Percentiles rank a stretch among this genome's conserved stretches.
Evolutionary conservation across 2,113 vertebrate species (phyloP).

Genomic region (Taurulus bubalis): DNA sequence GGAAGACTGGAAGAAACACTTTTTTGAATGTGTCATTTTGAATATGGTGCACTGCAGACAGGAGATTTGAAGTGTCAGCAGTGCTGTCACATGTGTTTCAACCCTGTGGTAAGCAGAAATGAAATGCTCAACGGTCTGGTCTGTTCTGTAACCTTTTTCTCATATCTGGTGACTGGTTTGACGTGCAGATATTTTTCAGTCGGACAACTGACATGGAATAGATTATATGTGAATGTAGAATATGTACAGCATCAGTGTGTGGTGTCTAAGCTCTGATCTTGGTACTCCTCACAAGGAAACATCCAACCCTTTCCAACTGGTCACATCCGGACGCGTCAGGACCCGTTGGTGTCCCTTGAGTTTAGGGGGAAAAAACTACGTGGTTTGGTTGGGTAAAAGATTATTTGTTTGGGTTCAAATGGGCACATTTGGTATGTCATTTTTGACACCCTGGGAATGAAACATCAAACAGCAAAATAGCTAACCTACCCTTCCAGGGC

Average conservation of each 20-base stretch:
- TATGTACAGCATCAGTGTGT: background rate
- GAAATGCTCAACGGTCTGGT: background rate
- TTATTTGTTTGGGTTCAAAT: background rate
- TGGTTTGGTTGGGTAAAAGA: no score
- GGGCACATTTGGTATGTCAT: background rate
- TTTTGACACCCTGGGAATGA: background rate
- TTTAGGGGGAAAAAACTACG: background rate
- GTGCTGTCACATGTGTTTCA: background rate
- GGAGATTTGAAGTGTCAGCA: conserved; percentile 11
- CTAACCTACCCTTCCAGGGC: background rate
- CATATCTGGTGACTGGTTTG: background rate
- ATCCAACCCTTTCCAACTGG: background rate
- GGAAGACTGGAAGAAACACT: background rate
- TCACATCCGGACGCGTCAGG: background rate
- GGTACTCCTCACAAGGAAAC: background rate
- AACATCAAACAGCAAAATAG: background rate
- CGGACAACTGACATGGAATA: background rate
- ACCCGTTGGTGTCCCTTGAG: background rate
- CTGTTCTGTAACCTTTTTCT: background rate
- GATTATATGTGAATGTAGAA: background rate
- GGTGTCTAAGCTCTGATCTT: background rate
- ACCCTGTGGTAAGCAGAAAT: background rate
- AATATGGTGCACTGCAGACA: conserved; percentile 10
- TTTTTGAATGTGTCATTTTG: background rate
- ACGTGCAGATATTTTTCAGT: background rate